Percentiles rank a stretch among this genome's conserved stretches.
These are phyloP conservation scores for Germaria angustata DNA, from an alignment of 2,888 invertebrate genomes.

Conservation along the genomic window DNA sequence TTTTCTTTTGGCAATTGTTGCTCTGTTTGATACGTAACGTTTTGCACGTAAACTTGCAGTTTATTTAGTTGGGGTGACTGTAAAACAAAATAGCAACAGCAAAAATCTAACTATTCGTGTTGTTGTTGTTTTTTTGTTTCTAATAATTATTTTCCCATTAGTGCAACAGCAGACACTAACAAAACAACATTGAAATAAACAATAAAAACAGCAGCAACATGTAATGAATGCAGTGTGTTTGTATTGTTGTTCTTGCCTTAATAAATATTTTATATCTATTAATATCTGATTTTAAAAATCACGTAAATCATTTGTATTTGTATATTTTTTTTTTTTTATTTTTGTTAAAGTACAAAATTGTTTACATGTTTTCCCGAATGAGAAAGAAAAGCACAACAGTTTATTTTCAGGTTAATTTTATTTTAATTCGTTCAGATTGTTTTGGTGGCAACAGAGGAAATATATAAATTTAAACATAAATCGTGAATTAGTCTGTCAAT, in stretches of 20 bases:
- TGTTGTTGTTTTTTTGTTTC: conserved; percentile 33
- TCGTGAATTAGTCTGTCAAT: conserved; percentile 75
- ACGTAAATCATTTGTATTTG: conserved; percentile 66
- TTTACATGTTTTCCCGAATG: conserved; percentile 35
- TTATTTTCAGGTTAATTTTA: conserved; percentile 50
- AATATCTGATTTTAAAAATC: conserved; percentile 67
- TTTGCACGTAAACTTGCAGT: conserved; percentile 60
- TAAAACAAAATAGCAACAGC: neutral
- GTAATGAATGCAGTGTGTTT: conserved; percentile 20
- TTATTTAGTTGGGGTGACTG: conserved; percentile 42
- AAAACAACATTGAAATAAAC: conserved; percentile 20
- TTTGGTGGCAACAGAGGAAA: neutral
- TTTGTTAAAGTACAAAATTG: conserved; percentile 54
- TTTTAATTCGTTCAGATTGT: conserved; percentile 44
- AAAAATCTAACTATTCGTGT: neutral
- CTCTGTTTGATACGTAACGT: conserved; percentile 25
- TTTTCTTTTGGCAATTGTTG: neutral
- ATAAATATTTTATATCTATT: conserved; percentile 46
- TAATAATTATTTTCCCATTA: conserved; percentile 67
- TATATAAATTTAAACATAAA: conserved; percentile 58
- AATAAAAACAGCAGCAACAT: conserved; percentile 36
- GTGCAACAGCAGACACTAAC: conserved; percentile 32
- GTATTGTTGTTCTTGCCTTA: conserved; percentile 43
- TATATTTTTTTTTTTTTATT: neutral
- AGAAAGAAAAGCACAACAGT: neutral